Conservation (phyloP, 2,888 invertebrate genomes). For the Germaria angustata region DNA sequence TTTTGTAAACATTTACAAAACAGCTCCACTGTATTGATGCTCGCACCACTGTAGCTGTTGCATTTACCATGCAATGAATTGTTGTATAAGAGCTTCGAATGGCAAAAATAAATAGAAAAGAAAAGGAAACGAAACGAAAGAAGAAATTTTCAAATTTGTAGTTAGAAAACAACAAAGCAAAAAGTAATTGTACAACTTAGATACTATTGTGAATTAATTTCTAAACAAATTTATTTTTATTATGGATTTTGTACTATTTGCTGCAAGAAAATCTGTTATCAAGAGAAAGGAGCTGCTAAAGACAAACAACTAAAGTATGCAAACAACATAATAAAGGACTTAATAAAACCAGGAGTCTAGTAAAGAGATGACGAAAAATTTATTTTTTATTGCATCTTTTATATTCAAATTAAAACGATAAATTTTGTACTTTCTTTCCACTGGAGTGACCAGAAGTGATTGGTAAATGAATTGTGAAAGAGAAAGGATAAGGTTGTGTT, state of each 20-base stretch:
- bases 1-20: neutral
- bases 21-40: constrained; percentile 25
- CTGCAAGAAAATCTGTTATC: neutral
- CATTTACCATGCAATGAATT: constrained; percentile 22
- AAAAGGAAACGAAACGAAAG: neutral
- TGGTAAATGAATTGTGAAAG: neutral
- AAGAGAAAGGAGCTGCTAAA: neutral
- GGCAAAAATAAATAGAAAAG: neutral
- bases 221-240: constrained; percentile 58
- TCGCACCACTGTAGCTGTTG: constrained; percentile 23
- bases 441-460: neutral
- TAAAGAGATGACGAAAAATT: neutral
- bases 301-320: constrained; percentile 9
- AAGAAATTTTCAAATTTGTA: constrained; percentile 20
- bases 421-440: neutral
- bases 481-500: neutral
- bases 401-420: constrained; percentile 15
- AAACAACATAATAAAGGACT: constrained; percentile 40
- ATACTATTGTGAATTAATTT: constrained; percentile 61
- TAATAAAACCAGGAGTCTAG: constrained; percentile 18
- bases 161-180: constrained; percentile 14
- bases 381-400: neutral
- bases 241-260: constrained; percentile 21
- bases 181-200: constrained; percentile 39
- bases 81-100: constrained; percentile 27